Evolutionary conservation across 1,140 invertebrate species (phyloP), one percentile per base, ranked within the genome.

Genomic region (Lepidurus couesii): DNA sequence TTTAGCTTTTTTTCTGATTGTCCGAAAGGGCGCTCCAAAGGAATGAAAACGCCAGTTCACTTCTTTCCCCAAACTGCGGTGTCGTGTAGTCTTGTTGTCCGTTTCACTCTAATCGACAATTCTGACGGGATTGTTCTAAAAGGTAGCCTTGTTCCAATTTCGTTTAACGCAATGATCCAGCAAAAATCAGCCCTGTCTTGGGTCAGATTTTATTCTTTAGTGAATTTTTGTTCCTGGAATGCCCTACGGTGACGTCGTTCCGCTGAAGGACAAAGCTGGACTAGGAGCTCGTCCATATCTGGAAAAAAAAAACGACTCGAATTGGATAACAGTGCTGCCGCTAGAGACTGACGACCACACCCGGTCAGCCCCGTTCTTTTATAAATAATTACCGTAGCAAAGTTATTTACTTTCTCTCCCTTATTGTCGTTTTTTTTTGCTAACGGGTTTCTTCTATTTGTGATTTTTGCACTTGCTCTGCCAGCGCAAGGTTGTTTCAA

Each of bases 71-170:
- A 34, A 34, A 34, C 34, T 11, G 53, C 5, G 53, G 16, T 16
- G 13, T 9, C 16, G 53, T 65, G 53, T n/a, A n/a, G n/a, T 65
- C n/a, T 65, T 65, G 53, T 65, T 65, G 16, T 65, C 53, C 53
- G 53, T 4, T n/a, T 65, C 9, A 21, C 53, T 65, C 21, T 21
- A 34, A 34, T 34, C 53, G 21, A 65, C 53, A 65, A 65, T 65
- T 65, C 5, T 65, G 53, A 21, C 53, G 53, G 53, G 53, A 65
- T 65, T 21, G 9, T 65, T 65, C 53, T 9, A 16, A 65, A 65
- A 65, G 53, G 53, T 21, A 65, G 53, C 53, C 53, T 65, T 65
- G 53, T 8, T 65, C 53, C 53, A 65, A 65, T 65, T 65, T 65
- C 53, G 4, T 65, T 65, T 65, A 21, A 65, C 53, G 53, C 53